Conservation (phyloP, 2,888 invertebrate species). For the Lordiphosa fenestrarum region DNA sequence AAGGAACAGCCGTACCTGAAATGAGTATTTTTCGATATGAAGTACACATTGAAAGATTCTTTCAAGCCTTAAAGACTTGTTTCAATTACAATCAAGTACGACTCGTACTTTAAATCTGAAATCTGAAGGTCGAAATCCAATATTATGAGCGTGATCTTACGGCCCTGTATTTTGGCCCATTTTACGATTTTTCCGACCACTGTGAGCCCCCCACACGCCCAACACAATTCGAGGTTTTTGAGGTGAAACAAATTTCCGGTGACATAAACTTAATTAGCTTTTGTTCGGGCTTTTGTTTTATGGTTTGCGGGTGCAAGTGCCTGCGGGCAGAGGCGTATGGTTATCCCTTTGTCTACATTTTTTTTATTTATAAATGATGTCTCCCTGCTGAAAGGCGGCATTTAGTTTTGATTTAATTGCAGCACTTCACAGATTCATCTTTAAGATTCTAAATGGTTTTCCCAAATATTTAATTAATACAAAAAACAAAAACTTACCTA, state of each 20-base stretch:
- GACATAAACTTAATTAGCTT: constrained; percentile 81
- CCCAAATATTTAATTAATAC: constrained; percentile 36
- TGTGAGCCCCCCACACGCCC: constrained; percentile 25
- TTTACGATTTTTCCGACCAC: constrained; percentile 3
- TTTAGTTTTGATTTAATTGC: constrained; percentile 74
- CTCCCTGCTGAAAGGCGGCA: constrained; percentile 54
- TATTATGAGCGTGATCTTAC: too few relatives aligned
- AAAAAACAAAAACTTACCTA: constrained; percentile 4
- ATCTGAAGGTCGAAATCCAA: too few relatives aligned
- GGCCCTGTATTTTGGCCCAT: too few relatives aligned
- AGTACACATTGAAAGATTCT: too few relatives aligned
- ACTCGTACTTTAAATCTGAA: too few relatives aligned
- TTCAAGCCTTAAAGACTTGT: too few relatives aligned
- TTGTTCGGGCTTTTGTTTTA: constrained; percentile 76
- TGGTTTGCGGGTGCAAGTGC: constrained; percentile 66
- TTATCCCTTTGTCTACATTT: constrained; percentile 17
- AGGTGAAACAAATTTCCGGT: constrained; percentile 81
- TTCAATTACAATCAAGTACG: too few relatives aligned
- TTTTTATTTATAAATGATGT: constrained; percentile 52
- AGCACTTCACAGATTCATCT: constrained; percentile 66
- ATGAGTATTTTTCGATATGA: too few relatives aligned
- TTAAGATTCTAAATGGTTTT: constrained; percentile 37
- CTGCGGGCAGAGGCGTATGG: constrained; percentile 10
- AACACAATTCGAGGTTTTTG: constrained; percentile 76
- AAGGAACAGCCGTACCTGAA: too few relatives aligned